These are phyloP conservation scores for Trichonephila inaurata DNA, from an alignment of 1,140 invertebrate genomes.

Conservation along the genomic window DNA sequence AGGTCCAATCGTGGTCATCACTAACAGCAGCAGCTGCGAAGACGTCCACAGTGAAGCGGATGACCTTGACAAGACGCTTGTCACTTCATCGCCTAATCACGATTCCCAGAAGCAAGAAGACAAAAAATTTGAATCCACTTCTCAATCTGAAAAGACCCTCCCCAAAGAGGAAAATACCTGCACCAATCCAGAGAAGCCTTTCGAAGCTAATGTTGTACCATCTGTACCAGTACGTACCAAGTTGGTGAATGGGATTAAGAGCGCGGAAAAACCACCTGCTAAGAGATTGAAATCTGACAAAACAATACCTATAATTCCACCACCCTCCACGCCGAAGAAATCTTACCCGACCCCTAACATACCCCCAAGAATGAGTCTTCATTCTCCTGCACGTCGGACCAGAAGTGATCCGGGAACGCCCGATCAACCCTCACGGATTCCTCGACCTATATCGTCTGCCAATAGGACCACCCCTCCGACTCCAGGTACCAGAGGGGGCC, in stretches of 20 bases:
- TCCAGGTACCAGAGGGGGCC: background rate
- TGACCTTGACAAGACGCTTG: background rate
- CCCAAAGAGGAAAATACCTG: background rate
- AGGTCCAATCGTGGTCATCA: conserved; percentile 71
- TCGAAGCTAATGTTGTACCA: background rate
- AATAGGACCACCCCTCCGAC: background rate
- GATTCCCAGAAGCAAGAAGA: background rate
- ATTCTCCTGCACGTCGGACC: conserved; percentile 54
- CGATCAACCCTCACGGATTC: conserved; percentile 69
- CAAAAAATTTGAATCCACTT: background rate
- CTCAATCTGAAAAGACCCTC: background rate
- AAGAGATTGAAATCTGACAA: conserved; percentile 24
- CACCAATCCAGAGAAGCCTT: background rate
- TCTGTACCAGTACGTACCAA: background rate
- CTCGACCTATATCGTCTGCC: conserved; percentile 39
- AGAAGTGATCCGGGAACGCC: conserved; percentile 67
- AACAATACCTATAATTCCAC: background rate
- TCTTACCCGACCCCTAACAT: conserved; percentile 65
- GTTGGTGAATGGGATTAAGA: background rate
- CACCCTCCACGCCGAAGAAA: background rate
- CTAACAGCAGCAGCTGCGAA: conserved; percentile 71
- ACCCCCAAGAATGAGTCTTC: conserved; percentile 71
- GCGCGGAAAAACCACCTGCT: background rate
- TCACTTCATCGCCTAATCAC: background rate
- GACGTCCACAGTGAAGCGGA: conserved; percentile 62